Conservation (phyloP, 2,113 vertebrate species). For the Lophochroa leadbeateri region DNA sequence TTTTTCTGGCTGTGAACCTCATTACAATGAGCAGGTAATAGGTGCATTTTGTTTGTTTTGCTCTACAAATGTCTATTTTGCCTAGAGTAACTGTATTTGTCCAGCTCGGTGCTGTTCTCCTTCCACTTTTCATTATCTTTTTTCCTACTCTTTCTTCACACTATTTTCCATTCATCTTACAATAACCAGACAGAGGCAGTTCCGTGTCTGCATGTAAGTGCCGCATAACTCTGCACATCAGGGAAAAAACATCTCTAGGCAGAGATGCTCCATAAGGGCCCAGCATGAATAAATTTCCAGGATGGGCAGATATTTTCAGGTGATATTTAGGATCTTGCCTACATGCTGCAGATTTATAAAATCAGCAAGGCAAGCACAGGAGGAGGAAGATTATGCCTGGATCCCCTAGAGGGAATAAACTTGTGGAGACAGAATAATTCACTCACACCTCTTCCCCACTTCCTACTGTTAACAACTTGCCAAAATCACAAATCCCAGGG, state of each 20-base stretch:
- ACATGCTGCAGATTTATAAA: background rate
- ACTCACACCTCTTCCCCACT: background rate
- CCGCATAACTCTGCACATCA: background rate
- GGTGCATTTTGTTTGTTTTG: background rate
- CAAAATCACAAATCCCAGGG: constrained; percentile 5
- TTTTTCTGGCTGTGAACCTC: background rate
- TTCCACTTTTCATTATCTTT: background rate
- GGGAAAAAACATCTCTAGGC: background rate
- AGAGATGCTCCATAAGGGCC: background rate
- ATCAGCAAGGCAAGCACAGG: background rate
- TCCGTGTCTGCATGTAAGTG: background rate
- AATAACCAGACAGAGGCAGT: background rate
- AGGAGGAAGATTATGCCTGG: background rate
- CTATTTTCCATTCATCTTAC: background rate
- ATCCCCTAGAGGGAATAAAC: background rate
- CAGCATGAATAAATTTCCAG: background rate
- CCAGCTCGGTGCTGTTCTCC: background rate
- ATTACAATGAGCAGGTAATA: background rate
- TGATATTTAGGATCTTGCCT: background rate
- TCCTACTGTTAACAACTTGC: background rate
- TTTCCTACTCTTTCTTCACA: background rate
- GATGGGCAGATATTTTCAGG: background rate
- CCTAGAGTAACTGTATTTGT: background rate
- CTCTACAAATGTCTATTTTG: background rate
- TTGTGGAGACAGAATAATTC: background rate